A percentile compares a stretch with the other conserved stretches of the same genome.
Conservation (phyloP, 2,113 vertebrate genomes). For the Opisthocomus hoazin region DNA sequence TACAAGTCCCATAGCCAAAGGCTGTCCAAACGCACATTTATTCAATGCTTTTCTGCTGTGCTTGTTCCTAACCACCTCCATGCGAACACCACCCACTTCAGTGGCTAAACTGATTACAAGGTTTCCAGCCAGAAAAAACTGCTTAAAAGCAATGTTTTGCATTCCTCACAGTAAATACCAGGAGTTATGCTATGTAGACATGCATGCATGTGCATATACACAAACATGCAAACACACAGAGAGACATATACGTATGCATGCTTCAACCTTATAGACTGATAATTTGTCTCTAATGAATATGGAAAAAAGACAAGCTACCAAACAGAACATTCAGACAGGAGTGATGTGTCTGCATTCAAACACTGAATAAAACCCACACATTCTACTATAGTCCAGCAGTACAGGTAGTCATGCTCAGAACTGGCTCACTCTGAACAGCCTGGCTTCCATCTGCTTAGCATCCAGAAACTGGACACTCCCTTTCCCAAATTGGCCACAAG, state of each 20-base stretch:
- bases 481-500: background rate
- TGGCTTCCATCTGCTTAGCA: background rate
- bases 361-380: background rate
- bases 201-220: background rate
- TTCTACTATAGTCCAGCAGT: background rate
- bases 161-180: background rate
- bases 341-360: background rate
- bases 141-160: background rate
- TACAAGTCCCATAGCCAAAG: background rate
- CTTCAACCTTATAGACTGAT: background rate
- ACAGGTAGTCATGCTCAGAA: background rate
- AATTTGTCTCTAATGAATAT: background rate
- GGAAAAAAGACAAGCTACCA: background rate
- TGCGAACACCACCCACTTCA: background rate
- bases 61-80: background rate
- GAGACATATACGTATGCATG: background rate
- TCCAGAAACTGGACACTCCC: background rate
- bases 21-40: background rate
- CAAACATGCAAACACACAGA: background rate
- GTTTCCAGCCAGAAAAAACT: background rate
- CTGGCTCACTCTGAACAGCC: background rate
- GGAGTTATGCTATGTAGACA: background rate
- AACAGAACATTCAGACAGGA: background rate
- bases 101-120: background rate
- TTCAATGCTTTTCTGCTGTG: background rate